Base-by-base conservation (phyloP, 2,888 invertebrate species). In the Tuberolachnus salignus region DNA sequence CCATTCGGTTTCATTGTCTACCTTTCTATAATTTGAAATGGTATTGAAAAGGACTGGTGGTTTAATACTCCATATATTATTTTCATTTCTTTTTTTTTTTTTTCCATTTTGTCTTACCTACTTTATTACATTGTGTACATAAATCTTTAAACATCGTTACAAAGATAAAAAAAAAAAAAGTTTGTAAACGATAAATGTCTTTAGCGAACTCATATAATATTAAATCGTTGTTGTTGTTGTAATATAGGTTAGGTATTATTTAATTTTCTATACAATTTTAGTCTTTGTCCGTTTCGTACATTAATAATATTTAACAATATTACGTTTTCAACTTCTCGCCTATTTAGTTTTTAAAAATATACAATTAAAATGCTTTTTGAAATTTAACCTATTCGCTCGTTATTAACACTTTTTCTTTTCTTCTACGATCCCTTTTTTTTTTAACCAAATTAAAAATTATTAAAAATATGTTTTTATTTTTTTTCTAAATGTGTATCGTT, bases 1-100 rank as follows among this genome's bases (percentile, higher is more conserved):
- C 57, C 21, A 59, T 78, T 67, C 67, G 16, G 66, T 78, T 66
- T 67, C 67, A 49, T 78, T 59, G 75, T 78, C 75, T 78, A 67
- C 75, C 67, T 78, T 78, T 67, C 49, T 67, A 34, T 34, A 78
- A 78, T 78, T 78, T 67, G 49, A 78, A 78, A 78, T n/a, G 16
- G 66, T 78, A 78, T 78, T 67, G 75, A 59, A 78, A 78, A 78
- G 26, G 21, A 78, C 46, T 67, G 49, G 49, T 49, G 49, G 49
- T 67, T 34, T 55, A 57, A 63, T 73, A 67, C 75, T 78, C 57
- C 75, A 67, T 26, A 75, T 78, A 57, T 46, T 75, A 46, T 66
- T 72, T 66, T 23, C 55, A 49, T 67, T 67, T 51, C 19, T 69
- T 69, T 14, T 63, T 73, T 53, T 63, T 34, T 6, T 23, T 70